phyloP scores from a whole-genome alignment of 35 echinoderm and acorn worm species.

The Patiria miniata region DNA sequence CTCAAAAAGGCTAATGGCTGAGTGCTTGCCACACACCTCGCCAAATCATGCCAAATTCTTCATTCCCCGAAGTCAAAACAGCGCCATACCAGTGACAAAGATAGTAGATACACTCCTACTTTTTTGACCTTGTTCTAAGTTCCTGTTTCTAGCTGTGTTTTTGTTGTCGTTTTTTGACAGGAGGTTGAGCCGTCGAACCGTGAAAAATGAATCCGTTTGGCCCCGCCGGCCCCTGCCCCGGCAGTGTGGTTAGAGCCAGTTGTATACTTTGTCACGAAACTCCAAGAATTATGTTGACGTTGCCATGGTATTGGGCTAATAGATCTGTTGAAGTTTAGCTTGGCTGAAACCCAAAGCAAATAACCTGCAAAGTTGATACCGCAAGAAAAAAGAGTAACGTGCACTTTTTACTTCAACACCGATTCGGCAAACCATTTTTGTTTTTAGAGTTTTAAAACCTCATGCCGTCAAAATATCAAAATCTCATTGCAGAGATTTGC shows the following conservation, averaged over 20 bases:
- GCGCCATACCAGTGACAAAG: no score
- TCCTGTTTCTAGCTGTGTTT: no score
- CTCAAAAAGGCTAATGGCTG: no score
- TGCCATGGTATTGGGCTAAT: neutral
- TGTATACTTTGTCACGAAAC: no score
- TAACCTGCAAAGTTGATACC: neutral
- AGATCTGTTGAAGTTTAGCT: neutral
- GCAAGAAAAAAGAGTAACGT: neutral
- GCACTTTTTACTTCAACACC: neutral
- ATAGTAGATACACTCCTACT: no score
- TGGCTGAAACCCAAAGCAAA: neutral
- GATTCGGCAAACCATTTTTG: neutral
- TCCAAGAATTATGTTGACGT: neutral
- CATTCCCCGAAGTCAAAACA: no score
- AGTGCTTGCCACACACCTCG: no score
- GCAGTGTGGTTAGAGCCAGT: neutral
- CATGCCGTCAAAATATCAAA: neutral
- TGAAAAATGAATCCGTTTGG: slow-evolving; percentile 4
- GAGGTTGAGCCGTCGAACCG: neutral
- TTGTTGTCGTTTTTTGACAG: neutral
- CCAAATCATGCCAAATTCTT: no score
- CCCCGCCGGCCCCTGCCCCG: neutral
- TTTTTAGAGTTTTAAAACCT: neutral
- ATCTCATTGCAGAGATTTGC: neutral
- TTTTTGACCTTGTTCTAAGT: no score